phyloP scores from a whole-genome alignment of 1,140 invertebrate species.

The Dolichoris vasculosae region DNA sequence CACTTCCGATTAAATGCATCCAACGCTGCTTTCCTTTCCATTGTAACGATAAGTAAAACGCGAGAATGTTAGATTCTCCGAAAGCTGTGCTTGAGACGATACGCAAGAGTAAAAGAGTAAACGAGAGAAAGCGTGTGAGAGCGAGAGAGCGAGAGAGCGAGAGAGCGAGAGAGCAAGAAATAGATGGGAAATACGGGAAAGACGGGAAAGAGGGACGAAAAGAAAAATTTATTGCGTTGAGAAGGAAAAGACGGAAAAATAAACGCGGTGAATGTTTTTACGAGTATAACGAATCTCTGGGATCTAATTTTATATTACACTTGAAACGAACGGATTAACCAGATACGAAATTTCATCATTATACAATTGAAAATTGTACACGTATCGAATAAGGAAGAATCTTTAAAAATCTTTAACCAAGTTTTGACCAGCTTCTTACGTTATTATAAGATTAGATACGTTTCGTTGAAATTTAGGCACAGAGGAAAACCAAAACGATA shows the following conservation, averaged over 20 bases:
- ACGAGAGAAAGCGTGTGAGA: not conserved
- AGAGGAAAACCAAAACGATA: not conserved
- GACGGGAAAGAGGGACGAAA: not conserved
- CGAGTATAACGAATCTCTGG: slow-evolving; percentile 20
- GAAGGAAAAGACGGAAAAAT: not conserved
- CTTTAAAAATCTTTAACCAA: slow-evolving; percentile 30
- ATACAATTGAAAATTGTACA: slow-evolving; percentile 40
- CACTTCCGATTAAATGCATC: slow-evolving; percentile 38
- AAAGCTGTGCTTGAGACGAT: slow-evolving; percentile 33
- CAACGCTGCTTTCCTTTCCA: slow-evolving; percentile 23
- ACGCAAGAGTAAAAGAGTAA: not conserved
- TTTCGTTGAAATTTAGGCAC: slow-evolving; percentile 45
- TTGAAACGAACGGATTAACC: slow-evolving; percentile 12
- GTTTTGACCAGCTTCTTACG: slow-evolving; percentile 46
- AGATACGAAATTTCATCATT: slow-evolving; percentile 32
- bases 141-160: not conserved
- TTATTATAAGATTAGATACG: slow-evolving; percentile 37
- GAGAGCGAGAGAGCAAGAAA: not conserved
- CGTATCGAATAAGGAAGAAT: slow-evolving; percentile 29
- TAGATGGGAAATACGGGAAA: not conserved
- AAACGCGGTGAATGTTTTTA: slow-evolving; percentile 41
- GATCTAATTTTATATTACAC: slow-evolving; percentile 52
- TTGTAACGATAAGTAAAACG: slow-evolving; percentile 22
- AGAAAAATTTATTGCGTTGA: not conserved
- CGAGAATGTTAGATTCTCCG: slow-evolving; percentile 3